Percentiles rank a stretch among this genome's conserved stretches.
These are phyloP conservation scores for Caradrina kadenii DNA, from an alignment of 2,888 invertebrate genomes.

Conservation along the genomic window DNA sequence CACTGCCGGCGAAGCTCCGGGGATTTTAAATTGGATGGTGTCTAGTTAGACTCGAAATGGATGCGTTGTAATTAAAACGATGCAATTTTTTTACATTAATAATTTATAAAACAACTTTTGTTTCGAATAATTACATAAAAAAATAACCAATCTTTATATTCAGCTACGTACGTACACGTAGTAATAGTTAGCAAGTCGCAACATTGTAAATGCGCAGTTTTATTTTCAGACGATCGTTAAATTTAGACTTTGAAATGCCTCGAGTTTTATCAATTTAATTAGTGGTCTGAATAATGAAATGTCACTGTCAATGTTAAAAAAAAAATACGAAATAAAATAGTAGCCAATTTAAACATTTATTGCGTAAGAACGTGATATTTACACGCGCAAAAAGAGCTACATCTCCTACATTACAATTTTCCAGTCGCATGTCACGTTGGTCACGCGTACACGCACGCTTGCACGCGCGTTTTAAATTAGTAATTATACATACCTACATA, in stretches of 20 bases:
- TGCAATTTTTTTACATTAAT: constrained; percentile 68
- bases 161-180: constrained; percentile 4
- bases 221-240: background rate
- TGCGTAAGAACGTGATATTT: constrained; percentile 55
- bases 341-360: constrained; percentile 26
- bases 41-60: constrained; percentile 69
- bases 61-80: constrained; percentile 70
- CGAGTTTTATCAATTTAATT: background rate
- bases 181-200: constrained; percentile 11
- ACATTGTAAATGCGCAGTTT: constrained; percentile 37
- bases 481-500: constrained; percentile 2
- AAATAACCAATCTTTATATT: constrained; percentile 27
- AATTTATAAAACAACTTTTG: constrained; percentile 43
- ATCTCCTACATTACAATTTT: constrained; percentile 46
- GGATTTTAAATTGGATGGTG: constrained; percentile 71
- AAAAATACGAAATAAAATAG: constrained; percentile 1
- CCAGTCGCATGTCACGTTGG: constrained; percentile 45
- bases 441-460: constrained; percentile 26
- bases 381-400: constrained; percentile 27
- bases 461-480: constrained; percentile 49
- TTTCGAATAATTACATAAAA: constrained; percentile 28
- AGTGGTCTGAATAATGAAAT: constrained; percentile 5
- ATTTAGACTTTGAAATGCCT: constrained; percentile 17
- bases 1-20: constrained; percentile 46
- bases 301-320: background rate